A percentile compares a stretch with the other conserved stretches of the same genome.
These are phyloP conservation scores for Phenganax subtilis DNA, from an alignment of 92 coral and sea anemone genomes.

Conservation along the genomic window DNA sequence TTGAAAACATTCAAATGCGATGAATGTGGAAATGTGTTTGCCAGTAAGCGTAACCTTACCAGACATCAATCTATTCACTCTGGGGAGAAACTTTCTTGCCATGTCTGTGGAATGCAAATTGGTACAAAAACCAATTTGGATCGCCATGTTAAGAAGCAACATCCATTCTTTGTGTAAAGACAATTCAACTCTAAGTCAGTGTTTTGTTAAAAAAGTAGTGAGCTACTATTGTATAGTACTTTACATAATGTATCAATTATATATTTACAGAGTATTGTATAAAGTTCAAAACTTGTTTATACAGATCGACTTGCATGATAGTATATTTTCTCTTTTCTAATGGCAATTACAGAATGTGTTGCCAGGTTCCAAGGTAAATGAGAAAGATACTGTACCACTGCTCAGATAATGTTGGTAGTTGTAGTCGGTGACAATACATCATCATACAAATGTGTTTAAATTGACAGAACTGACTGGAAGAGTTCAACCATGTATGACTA, in stretches of 20 bases:
- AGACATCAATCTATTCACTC: slow-evolving; percentile 39
- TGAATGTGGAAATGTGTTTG: slow-evolving; percentile 46
- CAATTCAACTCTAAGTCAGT: slow-evolving; percentile 5
- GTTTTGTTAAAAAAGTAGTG: slow-evolving; percentile 9
- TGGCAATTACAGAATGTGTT: too few species aligned
- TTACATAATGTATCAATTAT: neutral
- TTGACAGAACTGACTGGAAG: slow-evolving; percentile 6
- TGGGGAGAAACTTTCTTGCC: slow-evolving; percentile 26
- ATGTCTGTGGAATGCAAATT: slow-evolving; percentile 30
- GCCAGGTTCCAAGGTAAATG: too few species aligned
- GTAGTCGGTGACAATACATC: slow-evolving; percentile 6
- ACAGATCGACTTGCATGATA: slow-evolving; percentile 10
- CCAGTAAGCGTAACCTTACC: slow-evolving; percentile 48
- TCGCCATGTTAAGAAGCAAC: slow-evolving; percentile 28
- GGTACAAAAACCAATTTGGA: slow-evolving; percentile 31
- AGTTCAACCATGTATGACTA: slow-evolving; percentile 3
- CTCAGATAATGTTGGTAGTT: neutral
- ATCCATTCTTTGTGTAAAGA: slow-evolving; percentile 10
- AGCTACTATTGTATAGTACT: slow-evolving; percentile 17
- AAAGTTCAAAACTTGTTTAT: slow-evolving; percentile 6
- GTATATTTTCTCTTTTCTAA: neutral
- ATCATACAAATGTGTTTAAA: neutral
- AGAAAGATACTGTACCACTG: too few species aligned
- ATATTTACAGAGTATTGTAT: neutral
- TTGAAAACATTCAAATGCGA: slow-evolving; percentile 44